phyloP scores from a whole-genome alignment of 2,113 vertebrate genomes.

The Nothobranchius kuhntae region DNA sequence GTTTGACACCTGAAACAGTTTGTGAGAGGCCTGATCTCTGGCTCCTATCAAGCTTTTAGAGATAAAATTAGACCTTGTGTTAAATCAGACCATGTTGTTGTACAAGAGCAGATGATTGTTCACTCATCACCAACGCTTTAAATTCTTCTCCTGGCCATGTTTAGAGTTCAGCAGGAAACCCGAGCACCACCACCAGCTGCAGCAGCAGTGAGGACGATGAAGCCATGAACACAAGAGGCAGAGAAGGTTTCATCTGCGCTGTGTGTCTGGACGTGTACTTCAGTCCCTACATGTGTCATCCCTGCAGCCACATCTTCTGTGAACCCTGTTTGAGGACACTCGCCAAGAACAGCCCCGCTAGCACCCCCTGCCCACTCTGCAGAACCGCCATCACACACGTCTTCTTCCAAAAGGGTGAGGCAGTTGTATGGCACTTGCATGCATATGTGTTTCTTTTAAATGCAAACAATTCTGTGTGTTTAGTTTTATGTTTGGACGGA shows the following conservation, averaged over 20 bases:
- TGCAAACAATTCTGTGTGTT: neutral
- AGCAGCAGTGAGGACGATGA: slow-evolving; percentile 67
- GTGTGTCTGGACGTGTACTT: slow-evolving; percentile 97
- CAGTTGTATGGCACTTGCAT: neutral
- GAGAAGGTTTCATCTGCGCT: slow-evolving; percentile 89
- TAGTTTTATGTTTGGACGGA: slow-evolving; percentile 11
- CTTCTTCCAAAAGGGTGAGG: slow-evolving; percentile 93
- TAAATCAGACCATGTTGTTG: neutral
- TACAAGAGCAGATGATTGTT: neutral
- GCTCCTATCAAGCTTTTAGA: too few relatives aligned
- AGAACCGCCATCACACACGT: slow-evolving; percentile 90
- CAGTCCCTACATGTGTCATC: slow-evolving; percentile 96
- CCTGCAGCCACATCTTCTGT: slow-evolving; percentile 95
- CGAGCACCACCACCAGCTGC: slow-evolving; percentile 51
- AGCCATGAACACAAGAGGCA: slow-evolving; percentile 50
- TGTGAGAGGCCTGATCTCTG: neutral
- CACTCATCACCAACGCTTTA: neutral
- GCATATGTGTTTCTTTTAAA: neutral
- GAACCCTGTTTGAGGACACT: slow-evolving; percentile 95
- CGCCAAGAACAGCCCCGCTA: slow-evolving; percentile 89
- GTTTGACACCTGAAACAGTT: neutral
- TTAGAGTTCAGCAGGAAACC: slow-evolving; percentile 73
- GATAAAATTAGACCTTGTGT: neutral
- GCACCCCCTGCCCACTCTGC: slow-evolving; percentile 93
- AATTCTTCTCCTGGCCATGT: neutral